Conservation (phyloP, 2,113 vertebrate genomes). For the Mormyrus lacerda region DNA sequence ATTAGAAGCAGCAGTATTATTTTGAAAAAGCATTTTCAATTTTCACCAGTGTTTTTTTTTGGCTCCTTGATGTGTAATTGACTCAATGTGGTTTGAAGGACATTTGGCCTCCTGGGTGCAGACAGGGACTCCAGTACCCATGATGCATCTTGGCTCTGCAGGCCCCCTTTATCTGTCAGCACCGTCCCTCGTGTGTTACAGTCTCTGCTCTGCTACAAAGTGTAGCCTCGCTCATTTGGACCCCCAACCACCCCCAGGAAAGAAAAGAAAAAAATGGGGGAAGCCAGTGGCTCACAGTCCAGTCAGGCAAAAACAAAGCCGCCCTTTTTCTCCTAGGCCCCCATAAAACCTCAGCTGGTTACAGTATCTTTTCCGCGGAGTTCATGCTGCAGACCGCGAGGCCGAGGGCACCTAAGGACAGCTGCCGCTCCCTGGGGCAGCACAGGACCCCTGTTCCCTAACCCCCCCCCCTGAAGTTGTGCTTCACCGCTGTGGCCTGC, state of each 20-base stretch:
- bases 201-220: background rate
- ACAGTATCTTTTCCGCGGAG: background rate
- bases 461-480: background rate
- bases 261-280: background rate
- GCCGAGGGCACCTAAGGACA: constrained; percentile 38
- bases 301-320: background rate
- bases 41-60: background rate
- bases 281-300: background rate
- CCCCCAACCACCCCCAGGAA: background rate
- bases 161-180: background rate
- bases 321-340: background rate
- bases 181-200: background rate
- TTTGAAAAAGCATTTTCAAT: background rate
- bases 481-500: background rate
- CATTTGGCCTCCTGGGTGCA: background rate
- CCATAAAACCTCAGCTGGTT: background rate
- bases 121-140: background rate
- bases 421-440: constrained; percentile 28
- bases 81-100: background rate
- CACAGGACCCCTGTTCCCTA: too few species aligned
- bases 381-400: background rate
- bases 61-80: background rate
- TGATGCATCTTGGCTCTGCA: background rate
- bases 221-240: background rate
- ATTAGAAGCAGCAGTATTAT: background rate